phyloP scores from a whole-genome alignment of 2,888 invertebrate species.

The Argyresthia albistria region DNA sequence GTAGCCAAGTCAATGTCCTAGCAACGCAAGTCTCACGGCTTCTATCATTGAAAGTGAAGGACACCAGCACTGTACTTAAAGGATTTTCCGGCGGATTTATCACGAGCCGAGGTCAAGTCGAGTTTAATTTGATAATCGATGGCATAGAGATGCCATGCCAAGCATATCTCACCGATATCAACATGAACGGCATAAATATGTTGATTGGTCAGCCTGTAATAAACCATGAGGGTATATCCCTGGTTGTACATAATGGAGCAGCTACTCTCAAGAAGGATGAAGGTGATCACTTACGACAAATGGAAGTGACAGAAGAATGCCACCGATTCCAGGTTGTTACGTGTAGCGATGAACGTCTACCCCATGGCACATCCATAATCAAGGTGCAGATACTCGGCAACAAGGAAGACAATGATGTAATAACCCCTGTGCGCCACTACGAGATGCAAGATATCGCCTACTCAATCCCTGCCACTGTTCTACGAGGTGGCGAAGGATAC shows the following conservation, averaged over 20 bases:
- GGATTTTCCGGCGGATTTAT: constrained; percentile 1
- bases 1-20: constrained; percentile 12
- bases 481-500: constrained; percentile 1
- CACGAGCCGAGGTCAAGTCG: not conserved
- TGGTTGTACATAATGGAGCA: not conserved
- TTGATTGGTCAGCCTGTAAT: constrained; percentile 3
- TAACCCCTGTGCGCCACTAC: not conserved
- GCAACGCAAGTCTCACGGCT: not conserved
- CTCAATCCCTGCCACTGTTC: constrained; percentile 1
- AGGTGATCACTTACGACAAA: no score
- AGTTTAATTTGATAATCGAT: constrained; percentile 8
- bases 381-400: not conserved
- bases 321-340: not conserved
- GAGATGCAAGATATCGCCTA: not conserved
- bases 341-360: not conserved
- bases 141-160: not conserved
- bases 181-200: not conserved
- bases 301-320: not conserved
- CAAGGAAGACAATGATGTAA: not conserved
- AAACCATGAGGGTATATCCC: constrained; percentile 1
- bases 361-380: not conserved
- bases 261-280: not conserved
- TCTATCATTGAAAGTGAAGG: constrained; percentile 4
- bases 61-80: not conserved
- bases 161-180: not conserved